A percentile compares a stretch with the other conserved stretches of the same genome.
Evolutionary conservation across 2,888 invertebrate species (phyloP).

Genomic region (Hypercompe scribonia): DNA sequence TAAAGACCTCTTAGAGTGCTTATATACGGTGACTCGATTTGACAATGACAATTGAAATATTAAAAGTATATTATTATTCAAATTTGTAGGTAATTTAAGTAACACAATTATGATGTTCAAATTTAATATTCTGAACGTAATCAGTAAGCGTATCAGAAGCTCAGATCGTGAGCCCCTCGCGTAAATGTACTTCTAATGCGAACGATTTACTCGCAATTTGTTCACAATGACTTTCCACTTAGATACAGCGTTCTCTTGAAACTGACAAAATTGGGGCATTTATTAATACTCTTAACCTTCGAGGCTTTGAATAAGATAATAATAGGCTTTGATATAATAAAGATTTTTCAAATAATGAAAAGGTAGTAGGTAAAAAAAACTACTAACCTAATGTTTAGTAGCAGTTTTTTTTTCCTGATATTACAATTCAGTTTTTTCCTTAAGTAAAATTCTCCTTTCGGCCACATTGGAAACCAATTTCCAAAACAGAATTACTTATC

Average conservation of each 20-base stretch:
- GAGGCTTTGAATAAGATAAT: not conserved
- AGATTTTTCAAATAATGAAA: not conserved
- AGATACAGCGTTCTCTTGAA: conserved; percentile 27
- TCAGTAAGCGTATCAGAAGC: conserved; percentile 41
- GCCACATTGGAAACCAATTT: too few relatives aligned
- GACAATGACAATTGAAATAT: not conserved
- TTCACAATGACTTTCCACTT: conserved; percentile 35
- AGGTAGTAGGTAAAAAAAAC: too few relatives aligned
- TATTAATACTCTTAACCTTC: conserved; percentile 15
- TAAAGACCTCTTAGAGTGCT: not conserved
- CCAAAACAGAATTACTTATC: too few relatives aligned
- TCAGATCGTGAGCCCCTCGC: conserved; percentile 22
- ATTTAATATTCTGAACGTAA: conserved; percentile 35
- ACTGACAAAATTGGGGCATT: conserved; percentile 18
- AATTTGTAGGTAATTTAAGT: not conserved
- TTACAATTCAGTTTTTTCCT: too few relatives aligned
- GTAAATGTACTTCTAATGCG: conserved; percentile 43
- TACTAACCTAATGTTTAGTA: not conserved
- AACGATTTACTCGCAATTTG: conserved; percentile 43
- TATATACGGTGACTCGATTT: not conserved
- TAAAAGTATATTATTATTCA: not conserved
- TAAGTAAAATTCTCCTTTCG: not conserved
- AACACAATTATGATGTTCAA: conserved; percentile 4
- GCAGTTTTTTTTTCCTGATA: not conserved
- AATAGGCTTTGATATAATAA: not conserved